Conservation (phyloP, 2,797 vertebrate species). For the Manis pentadactyla region DNA sequence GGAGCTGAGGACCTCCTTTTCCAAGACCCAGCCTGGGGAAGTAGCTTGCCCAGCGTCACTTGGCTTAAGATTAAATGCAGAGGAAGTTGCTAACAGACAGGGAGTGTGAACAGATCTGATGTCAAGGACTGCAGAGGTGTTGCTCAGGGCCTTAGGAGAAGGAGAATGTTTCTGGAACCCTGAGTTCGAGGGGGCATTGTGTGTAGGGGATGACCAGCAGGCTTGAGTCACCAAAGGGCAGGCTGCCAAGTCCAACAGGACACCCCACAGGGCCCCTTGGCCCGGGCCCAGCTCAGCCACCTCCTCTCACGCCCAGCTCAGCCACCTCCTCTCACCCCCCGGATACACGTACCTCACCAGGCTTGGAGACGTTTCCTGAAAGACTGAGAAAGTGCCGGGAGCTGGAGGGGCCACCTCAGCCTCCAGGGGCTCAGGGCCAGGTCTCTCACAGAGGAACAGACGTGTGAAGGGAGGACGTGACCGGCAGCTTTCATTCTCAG, state of each 20-base stretch:
- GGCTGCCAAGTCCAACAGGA: constrained; percentile 67
- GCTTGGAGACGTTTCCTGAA: constrained; percentile 77
- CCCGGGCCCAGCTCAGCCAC: constrained; percentile 48
- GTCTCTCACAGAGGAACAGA: constrained; percentile 48
- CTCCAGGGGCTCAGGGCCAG: constrained; percentile 8
- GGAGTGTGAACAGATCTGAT: not conserved
- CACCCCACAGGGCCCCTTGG: constrained; percentile 56
- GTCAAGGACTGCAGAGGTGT: not conserved
- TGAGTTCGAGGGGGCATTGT: not conserved
- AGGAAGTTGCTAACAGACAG: not conserved
- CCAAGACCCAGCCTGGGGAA: constrained; percentile 44
- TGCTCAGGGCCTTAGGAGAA: not conserved
- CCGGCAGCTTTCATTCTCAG: constrained; percentile 68
- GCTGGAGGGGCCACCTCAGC: not conserved
- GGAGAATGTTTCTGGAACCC: constrained; percentile 33
- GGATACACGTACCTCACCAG: constrained; percentile 60
- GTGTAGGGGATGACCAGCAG: constrained; percentile 59
- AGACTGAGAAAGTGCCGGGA: constrained; percentile 56
- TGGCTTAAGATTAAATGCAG: constrained; percentile 8
- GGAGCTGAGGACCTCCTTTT: not conserved
- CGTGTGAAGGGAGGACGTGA: constrained; percentile 74
- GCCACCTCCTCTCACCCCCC: constrained; percentile 31
- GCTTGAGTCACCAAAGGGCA: constrained; percentile 70
- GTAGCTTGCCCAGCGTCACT: not conserved
- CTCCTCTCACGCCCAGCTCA: constrained; percentile 50